Conservation (phyloP, 1,140 invertebrate genomes). For the Meloidogyne floridensis region DNA sequence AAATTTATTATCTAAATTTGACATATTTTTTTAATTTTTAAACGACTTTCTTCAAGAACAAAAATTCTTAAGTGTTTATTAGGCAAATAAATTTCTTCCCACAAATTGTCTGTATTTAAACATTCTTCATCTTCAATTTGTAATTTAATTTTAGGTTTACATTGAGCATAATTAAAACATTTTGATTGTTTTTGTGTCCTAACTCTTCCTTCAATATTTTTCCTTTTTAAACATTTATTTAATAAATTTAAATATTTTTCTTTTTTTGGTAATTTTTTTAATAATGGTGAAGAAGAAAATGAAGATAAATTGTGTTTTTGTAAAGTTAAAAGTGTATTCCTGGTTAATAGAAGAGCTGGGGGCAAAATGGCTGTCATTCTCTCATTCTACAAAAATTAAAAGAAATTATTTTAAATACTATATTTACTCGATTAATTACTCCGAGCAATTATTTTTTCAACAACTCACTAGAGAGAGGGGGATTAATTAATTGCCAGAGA, state of each 20-base stretch:
- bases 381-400: not conserved
- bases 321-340: slow-evolving; percentile 1
- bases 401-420: not conserved
- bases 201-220: slow-evolving; percentile 19
- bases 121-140: slow-evolving; percentile 8
- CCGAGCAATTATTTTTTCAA: too few relatives aligned
- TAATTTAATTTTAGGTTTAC: not conserved
- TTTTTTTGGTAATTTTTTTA: not conserved
- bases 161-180: slow-evolving; percentile 32
- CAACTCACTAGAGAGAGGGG: too few relatives aligned
- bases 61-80: not conserved
- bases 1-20: not conserved
- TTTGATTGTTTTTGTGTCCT: slow-evolving; percentile 11
- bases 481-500: too few relatives aligned
- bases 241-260: slow-evolving; percentile 18
- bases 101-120: slow-evolving; percentile 16
- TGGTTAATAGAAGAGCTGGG: not conserved
- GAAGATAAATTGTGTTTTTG: slow-evolving; percentile 14
- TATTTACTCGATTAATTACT: too few relatives aligned
- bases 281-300: not conserved
- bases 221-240: slow-evolving; percentile 14
- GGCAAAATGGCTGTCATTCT: not conserved
- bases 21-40: not conserved
- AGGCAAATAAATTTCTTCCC: not conserved
- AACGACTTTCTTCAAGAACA: not conserved